Percentiles rank a stretch among this genome's conserved stretches.
Evolutionary conservation across 2,888 invertebrate species (phyloP).

Genomic region (Graphium colonna): DNA sequence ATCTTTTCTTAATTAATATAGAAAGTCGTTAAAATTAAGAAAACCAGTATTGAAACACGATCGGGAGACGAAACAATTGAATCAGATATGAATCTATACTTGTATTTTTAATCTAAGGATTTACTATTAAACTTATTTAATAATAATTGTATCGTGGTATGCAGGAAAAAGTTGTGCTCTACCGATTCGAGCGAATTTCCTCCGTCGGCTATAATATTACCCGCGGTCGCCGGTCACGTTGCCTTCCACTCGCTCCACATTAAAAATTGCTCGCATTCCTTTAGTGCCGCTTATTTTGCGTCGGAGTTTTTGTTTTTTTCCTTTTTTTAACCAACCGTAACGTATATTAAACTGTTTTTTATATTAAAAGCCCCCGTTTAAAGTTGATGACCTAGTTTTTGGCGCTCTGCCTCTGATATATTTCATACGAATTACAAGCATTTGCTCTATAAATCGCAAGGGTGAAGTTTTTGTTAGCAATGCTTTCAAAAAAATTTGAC

Average conservation of each 20-base stretch:
- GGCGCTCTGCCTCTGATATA: background rate
- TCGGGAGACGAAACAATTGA: no score
- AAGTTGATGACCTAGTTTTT: constrained; percentile 3
- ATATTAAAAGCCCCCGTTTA: constrained; percentile 23
- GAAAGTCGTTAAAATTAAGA: no score
- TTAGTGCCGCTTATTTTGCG: constrained; percentile 62
- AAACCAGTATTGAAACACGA: no score
- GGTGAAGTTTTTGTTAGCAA: no score
- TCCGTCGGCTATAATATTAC: constrained; percentile 59
- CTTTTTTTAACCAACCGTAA: constrained; percentile 48
- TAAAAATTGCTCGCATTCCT: constrained; percentile 78
- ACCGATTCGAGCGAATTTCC: constrained; percentile 47
- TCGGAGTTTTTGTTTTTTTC: constrained; percentile 57
- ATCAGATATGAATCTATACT: no score
- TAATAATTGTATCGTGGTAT: background rate
- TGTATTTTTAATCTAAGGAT: no score
- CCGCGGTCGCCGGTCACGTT: constrained; percentile 44
- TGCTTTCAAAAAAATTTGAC: no score
- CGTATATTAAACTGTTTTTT: constrained; percentile 48
- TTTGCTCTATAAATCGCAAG: no score
- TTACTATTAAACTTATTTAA: background rate
- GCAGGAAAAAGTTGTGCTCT: constrained; percentile 26
- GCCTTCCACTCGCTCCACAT: constrained; percentile 59
- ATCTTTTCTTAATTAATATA: no score
- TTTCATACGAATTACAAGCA: no score